A percentile compares a stretch with the other conserved stretches of the same genome.
Conservation (phyloP, 2,113 vertebrate species). For the Proterorhinus semilunaris region DNA sequence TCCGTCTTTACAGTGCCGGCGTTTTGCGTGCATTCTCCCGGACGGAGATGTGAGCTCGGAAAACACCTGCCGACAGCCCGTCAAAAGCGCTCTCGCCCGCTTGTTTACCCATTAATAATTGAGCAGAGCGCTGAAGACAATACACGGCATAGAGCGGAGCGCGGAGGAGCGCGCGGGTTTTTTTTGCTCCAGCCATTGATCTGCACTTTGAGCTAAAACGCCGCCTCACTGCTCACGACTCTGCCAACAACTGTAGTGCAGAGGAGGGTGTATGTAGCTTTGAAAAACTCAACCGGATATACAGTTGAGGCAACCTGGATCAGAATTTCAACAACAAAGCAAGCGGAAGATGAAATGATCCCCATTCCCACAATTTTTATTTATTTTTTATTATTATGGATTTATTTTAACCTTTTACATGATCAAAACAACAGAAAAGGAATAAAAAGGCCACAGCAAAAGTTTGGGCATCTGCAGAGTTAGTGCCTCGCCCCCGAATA, state of each 20-base stretch:
- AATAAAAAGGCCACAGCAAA: too few species aligned
- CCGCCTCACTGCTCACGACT: conserved; percentile 35
- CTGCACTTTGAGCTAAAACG: conserved; percentile 62
- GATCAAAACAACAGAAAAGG: too few species aligned
- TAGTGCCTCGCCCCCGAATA: too few species aligned
- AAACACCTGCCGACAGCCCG: conserved; percentile 71
- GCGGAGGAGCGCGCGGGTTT: conserved; percentile 44
- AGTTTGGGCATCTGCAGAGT: too few species aligned
- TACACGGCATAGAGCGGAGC: conserved; percentile 37
- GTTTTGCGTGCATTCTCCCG: conserved; percentile 57
- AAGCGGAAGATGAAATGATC: too few species aligned
- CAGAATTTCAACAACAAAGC: too few species aligned
- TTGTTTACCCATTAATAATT: conserved; percentile 79
- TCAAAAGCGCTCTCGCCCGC: conserved; percentile 64
- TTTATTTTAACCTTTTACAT: too few species aligned
- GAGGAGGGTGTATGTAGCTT: conserved; percentile 11
- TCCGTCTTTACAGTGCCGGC: conserved; percentile 67
- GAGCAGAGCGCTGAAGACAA: conserved; percentile 68
- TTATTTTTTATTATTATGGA: too few species aligned
- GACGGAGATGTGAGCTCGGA: conserved; percentile 61
- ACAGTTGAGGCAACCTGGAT: too few species aligned
- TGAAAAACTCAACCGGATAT: too few species aligned
- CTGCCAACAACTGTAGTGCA: neutral
- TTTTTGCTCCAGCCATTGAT: conserved; percentile 45
- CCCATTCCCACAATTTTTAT: too few species aligned